Base-by-base conservation (phyloP, 1,140 invertebrate species). In the Hesperophylax magnus region DNA sequence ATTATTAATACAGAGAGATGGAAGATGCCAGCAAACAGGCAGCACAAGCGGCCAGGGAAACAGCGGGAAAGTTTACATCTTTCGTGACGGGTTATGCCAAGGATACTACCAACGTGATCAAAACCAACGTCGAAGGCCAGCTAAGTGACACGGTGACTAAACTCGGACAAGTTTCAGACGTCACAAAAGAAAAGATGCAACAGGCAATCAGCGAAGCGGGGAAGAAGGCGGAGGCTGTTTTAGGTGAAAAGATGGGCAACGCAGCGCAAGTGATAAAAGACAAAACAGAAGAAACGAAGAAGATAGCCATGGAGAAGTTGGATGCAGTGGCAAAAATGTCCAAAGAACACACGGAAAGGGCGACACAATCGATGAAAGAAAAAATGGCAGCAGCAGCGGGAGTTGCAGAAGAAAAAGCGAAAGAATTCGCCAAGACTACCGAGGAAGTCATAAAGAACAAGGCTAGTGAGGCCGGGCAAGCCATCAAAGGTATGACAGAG, bases 341-440 rank as follows among this genome's bases (percentile, higher is more conserved):
- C 3, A 80, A 78, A 63, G 78, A 80, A 60, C 75, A 67, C 53
- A 78, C 81, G 18, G 67, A 63, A 63, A 78, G 53, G n/a, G 56
- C 58, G 17, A 54, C 52, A 18, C 22, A 20, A 56, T 8, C 27
- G 3, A 20, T 79, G 9, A 79, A 77, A 61, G 61, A 76, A 22
- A 82, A 82, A 53, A 39, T 61, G 17, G 39, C 20, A 4, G 27
- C 31, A 18, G 75, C 58, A 15, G 56, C 56, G 2, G 54, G 6
- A n/a, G 56, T 34, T 15, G 34, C 72, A 2, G 77, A 79, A 60
- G 78, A 82, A 34, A 78, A 79, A n/a, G 54, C 74, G 0, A 77
- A 69, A 63, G 69, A 78, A 18, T 18, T 77, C 22, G 71, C 54
- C 8, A 77, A 61, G 18, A 75, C 22, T n/a, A 67, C 77, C 2